Evolutionary conservation across 2,888 invertebrate species (phyloP).

Genomic region (Morpho achilles): DNA sequence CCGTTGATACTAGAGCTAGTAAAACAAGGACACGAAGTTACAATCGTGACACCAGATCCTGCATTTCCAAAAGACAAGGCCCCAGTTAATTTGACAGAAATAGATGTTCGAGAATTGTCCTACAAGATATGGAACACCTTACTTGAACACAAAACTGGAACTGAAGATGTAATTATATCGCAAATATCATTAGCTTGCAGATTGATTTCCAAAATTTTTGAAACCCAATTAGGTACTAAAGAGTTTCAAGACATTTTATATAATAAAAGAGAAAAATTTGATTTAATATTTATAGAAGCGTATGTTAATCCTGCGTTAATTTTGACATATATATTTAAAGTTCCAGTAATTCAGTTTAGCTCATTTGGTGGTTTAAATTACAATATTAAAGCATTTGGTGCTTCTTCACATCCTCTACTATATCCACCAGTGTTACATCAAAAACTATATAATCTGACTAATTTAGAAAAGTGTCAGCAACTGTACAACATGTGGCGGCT

Average conservation of each 20-base stretch:
- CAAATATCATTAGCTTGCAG: slow-evolving; percentile 3
- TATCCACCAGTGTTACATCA: slow-evolving; percentile 26
- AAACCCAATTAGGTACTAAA: slow-evolving; percentile 18
- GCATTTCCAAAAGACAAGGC: slow-evolving; percentile 37
- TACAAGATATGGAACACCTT: slow-evolving; percentile 35
- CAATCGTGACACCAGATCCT: slow-evolving; percentile 47
- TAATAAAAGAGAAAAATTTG: slow-evolving; percentile 29
- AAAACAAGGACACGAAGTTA: slow-evolving; percentile 50
- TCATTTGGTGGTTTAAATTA: slow-evolving; percentile 20
- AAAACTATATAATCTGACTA: slow-evolving; percentile 31
- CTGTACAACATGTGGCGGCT: neutral
- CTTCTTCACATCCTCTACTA: slow-evolving; percentile 25
- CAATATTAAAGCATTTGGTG: slow-evolving; percentile 23
- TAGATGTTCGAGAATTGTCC: slow-evolving; percentile 42
- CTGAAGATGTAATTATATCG: slow-evolving; percentile 10
- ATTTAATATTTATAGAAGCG: slow-evolving; percentile 34
- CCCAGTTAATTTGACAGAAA: slow-evolving; percentile 24
- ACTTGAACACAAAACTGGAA: slow-evolving; percentile 3
- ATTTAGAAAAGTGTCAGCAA: slow-evolving; percentile 31
- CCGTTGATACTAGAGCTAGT: slow-evolving; percentile 46
- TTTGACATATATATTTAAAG: neutral
- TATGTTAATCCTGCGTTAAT: neutral
- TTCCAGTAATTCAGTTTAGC: slow-evolving; percentile 31
- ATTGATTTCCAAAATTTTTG: slow-evolving; percentile 15
- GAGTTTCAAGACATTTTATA: slow-evolving; percentile 22